Conservation (phyloP, 2,888 invertebrate genomes). For the Parnassius mnemosyne region DNA sequence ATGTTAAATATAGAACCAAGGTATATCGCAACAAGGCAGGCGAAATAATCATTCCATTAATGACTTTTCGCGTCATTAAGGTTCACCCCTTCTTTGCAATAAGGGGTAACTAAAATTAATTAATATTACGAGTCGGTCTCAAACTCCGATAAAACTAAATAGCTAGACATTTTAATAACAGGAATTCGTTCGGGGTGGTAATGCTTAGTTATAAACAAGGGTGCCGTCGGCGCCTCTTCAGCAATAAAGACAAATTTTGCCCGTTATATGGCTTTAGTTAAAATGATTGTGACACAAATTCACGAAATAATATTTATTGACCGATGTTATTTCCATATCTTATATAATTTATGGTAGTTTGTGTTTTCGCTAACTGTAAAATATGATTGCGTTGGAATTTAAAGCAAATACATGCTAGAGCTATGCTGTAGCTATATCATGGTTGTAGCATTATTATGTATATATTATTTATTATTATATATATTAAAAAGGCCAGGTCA, state of each 20-base stretch:
- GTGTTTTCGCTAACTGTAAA: too few species aligned
- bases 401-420: too few species aligned
- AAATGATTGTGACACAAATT: background rate
- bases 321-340: too few species aligned
- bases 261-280: constrained; percentile 1
- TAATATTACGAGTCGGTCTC: constrained; percentile 13
- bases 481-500: too few species aligned
- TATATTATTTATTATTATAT: too few species aligned
- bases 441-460: too few species aligned
- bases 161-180: constrained; percentile 18
- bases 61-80: background rate
- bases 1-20: background rate
- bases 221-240: background rate
- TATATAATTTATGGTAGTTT: too few species aligned
- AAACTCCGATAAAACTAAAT: constrained; percentile 17
- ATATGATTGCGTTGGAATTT: too few species aligned
- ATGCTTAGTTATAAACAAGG: background rate
- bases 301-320: too few species aligned
- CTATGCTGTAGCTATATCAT: too few species aligned
- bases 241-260: background rate
- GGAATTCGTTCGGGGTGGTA: constrained; percentile 17
- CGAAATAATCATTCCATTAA: background rate
- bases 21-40: background rate
- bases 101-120: constrained; percentile 21
- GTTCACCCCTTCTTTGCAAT: constrained; percentile 11